phyloP scores from a whole-genome alignment of 1,140 invertebrate species.

The Conopomorpha cramerella region DNA sequence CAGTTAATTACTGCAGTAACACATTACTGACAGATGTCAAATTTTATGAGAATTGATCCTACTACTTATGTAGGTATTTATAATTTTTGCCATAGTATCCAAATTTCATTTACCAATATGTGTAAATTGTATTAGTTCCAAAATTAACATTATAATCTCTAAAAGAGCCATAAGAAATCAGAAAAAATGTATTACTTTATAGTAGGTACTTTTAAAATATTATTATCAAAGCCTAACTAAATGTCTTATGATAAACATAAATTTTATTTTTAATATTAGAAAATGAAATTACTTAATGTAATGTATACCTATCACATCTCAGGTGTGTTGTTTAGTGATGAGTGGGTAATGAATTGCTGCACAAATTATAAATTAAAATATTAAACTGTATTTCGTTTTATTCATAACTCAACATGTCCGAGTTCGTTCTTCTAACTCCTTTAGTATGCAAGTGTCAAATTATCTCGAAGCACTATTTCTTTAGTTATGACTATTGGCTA shows the following conservation, averaged over 20 bases:
- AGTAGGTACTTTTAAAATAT: background rate
- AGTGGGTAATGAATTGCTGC: conserved; percentile 42
- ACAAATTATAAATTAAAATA: no score
- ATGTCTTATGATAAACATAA: conserved; percentile 53
- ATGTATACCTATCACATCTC: conserved; percentile 33
- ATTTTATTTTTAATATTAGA: conserved; percentile 39
- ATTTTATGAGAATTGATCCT: background rate
- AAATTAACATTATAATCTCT: background rate
- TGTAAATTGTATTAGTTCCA: background rate
- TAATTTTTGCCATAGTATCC: background rate
- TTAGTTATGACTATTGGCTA: no score
- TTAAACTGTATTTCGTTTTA: no score
- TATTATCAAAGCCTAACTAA: conserved; percentile 46
- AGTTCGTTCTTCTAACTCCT: no score
- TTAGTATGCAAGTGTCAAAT: no score
- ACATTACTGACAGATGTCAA: no score
- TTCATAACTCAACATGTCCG: no score
- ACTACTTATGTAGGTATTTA: background rate
- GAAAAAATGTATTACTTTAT: background rate
- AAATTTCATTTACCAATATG: background rate
- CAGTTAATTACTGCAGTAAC: no score
- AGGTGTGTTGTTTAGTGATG: conserved; percentile 19
- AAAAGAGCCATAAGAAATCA: background rate
- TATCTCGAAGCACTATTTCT: no score
- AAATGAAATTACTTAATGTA: conserved; percentile 29